phyloP scores from a whole-genome alignment of 1,140 invertebrate genomes.

The Drosophila athabasca region DNA sequence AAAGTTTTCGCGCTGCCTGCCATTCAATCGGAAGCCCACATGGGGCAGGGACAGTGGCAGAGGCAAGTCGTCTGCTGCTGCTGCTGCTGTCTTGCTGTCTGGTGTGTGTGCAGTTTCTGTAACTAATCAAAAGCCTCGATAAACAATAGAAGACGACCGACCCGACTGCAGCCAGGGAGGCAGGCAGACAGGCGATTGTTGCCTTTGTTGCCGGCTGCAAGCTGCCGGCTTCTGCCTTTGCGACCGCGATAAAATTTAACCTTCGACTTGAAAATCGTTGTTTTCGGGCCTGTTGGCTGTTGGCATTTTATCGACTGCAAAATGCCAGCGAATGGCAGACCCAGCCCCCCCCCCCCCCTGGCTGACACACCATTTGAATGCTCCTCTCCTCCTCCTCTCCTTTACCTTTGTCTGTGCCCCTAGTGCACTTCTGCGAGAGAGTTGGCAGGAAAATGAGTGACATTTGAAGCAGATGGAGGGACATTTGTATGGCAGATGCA shows the following conservation, averaged over 20 bases:
- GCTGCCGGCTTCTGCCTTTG: conserved; percentile 30
- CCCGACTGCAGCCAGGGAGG: no score
- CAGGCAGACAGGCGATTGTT: conserved; percentile 7
- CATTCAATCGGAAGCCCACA: conserved; percentile 28
- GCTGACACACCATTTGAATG: background rate
- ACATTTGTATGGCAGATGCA: no score
- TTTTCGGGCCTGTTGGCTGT: conserved; percentile 18
- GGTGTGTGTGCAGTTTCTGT: conserved; percentile 23
- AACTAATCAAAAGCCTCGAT: conserved; percentile 63
- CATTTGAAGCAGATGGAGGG: no score
- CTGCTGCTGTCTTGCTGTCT: conserved; percentile 4
- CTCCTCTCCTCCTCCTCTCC: no score
- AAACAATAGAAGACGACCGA: conserved; percentile 59
- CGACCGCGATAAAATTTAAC: conserved; percentile 70
- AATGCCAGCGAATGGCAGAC: conserved; percentile 47
- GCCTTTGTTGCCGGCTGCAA: background rate
- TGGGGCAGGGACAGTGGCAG: background rate
- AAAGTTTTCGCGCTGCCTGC: conserved; percentile 55
- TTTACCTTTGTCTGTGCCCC: background rate
- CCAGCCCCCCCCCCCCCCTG: background rate
- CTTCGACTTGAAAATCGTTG: conserved; percentile 72
- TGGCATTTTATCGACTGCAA: conserved; percentile 69
- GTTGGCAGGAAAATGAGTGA: no score
- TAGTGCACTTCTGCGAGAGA: no score
- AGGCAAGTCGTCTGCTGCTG: background rate